Base-by-base conservation (phyloP, 2,797 vertebrate genomes). In the Gephyroberyx darwinii region DNA sequence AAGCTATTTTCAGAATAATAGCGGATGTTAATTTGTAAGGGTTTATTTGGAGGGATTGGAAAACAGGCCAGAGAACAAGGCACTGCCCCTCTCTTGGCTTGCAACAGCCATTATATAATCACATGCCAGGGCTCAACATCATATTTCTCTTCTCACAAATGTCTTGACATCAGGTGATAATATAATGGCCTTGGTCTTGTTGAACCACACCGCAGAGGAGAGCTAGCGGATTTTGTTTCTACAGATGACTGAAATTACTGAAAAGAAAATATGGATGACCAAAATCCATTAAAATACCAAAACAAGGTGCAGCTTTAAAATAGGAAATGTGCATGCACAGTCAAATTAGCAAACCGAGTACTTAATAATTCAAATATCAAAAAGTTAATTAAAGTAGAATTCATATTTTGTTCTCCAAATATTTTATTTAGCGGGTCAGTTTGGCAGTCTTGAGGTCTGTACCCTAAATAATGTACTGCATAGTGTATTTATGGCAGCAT, bases 11-110 rank as follows among this genome's bases (percentile, higher is more conserved):
- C 84, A 90, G 86, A 87, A 89, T 84, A 91, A 89, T 74, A 88
- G 87, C 85, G 86, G 91, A 91, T 90, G 91, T 92, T 91, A 81
- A 93, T 92, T 94, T 92, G 89, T 62, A 55, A 83, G 88, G 74
- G 74, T 91, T 93, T 91, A 87, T 86, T 90, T 69, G 63, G 75
- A 84, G 74, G 70, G 77, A 77, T 65, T 86, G 84, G 76, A 91
- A 90, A 89, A 88, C 79, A 82, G 78, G 83, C 81, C 87, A 91
- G 73, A 84, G 82, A 85, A 69, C 60, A 26, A 77, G 69, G 72
- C 76, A 76, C 64, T 14, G 78, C 80, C 71, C 73, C 77, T 74
- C 69, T 85, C 77, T 88, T 85, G 78, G 85, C 86, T 91, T 81
- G 71, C 67, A 78, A 79, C 70, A 69, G 81, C 69, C 65, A 75